phyloP scores from a whole-genome alignment of 1,140 invertebrate genomes.

The Planococcus citri region DNA sequence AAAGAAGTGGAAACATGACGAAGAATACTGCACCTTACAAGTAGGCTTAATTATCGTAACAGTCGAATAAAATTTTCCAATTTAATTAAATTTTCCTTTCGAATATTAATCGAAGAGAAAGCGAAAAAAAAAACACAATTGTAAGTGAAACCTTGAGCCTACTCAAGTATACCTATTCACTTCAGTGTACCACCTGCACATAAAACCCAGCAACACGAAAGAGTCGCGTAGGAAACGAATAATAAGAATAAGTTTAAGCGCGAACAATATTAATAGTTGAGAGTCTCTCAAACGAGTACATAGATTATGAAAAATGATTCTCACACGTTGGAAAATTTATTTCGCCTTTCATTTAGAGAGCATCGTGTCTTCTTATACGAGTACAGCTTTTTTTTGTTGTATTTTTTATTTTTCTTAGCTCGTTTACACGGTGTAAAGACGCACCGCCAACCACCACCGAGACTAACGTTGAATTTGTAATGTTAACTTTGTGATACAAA shows the following conservation, averaged over 20 bases:
- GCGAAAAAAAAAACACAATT: too few species aligned
- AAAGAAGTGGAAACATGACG: too few species aligned
- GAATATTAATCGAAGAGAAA: background rate
- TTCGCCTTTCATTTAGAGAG: background rate
- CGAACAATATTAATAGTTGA: background rate
- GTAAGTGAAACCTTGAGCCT: too few species aligned
- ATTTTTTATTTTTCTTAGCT: background rate
- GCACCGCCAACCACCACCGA: background rate
- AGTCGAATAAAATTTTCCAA: background rate
- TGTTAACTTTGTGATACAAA: conserved; percentile 5
- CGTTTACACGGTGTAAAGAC: too few species aligned
- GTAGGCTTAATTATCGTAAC: background rate
- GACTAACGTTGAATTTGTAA: background rate
- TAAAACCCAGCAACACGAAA: background rate
- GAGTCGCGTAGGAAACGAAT: too few species aligned
- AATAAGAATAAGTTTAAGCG: background rate
- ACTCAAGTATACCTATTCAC: too few species aligned
- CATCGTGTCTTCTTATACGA: background rate
- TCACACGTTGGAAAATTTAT: background rate
- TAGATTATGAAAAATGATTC: background rate
- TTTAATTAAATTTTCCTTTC: background rate
- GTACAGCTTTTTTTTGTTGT: background rate
- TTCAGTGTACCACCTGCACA: background rate
- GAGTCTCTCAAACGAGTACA: background rate
- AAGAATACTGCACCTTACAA: too few species aligned